Base-by-base conservation (phyloP, 2,888 invertebrate species). In the Gnatocerus cornutus region DNA sequence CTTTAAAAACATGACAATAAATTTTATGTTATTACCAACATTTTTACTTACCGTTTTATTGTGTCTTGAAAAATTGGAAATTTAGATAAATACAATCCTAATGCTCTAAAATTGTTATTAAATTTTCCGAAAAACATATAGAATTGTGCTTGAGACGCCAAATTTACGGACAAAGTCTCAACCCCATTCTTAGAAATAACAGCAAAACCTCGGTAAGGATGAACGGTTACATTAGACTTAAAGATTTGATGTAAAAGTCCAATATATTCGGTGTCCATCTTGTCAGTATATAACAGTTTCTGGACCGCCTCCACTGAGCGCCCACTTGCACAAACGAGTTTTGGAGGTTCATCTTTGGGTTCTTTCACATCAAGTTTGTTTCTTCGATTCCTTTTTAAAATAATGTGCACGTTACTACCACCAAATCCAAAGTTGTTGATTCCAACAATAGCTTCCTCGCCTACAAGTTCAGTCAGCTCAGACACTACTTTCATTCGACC, bases 371-470 rank as follows among this genome's bases (percentile, higher is more conserved):
- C 92, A 0, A 88, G 84, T 85, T 91, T 92, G 29, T 78, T 87
- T 69, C 88, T 89, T 0, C 85, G 80, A 63, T 89, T 84, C 48
- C 91, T 89, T 80, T 88, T 88, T 5, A 93, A 80, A 43, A 93
- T 80, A 14, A 89, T 86, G 77, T 93, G 93, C 39, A 91, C 92
- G 79, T 95, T 95, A 5, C 92, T 92, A 0, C 97, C 97, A 33
- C 97, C 97, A 81, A 97, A 97, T 0, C 97, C 97, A 81, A 97
- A 97, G 3, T 94, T 95, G 86, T 95, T 97, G 14, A 97, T 50
- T 29, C 58, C 68, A 33, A 63, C 8, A 9, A 68, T 3, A 1
- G 50, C 46, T 12, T 45, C 21, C 6, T 68, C 37, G 27, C 88
- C 88, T 39, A 84, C 79, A 84, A 87, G 87, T 7, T 71, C 83